Evolutionary conservation across 92 coral and sea anemone genomes (phyloP).

Genomic region (Epizoanthus fatuus): DNA sequence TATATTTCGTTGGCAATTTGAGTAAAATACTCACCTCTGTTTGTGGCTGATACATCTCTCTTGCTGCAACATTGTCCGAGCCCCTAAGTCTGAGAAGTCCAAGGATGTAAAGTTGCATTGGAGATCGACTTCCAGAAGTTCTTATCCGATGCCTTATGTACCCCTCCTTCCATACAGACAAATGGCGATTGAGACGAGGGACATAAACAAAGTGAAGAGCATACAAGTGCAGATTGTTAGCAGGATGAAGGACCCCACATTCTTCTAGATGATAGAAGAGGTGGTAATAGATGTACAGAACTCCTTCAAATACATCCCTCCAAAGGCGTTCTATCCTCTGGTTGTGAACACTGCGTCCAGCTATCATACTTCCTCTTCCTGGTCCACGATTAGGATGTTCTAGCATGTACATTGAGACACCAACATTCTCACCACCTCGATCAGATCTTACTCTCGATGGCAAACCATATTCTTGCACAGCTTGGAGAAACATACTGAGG

Average conservation of each 20-base stretch:
- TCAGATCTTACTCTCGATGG: conserved; percentile 64
- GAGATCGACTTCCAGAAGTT: conserved; percentile 46
- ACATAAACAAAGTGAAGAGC: conserved; percentile 50
- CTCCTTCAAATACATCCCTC: conserved; percentile 60
- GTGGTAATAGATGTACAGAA: conserved; percentile 56
- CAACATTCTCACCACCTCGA: conserved; percentile 51
- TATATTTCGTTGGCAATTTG: neutral
- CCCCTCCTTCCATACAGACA: conserved; percentile 39
- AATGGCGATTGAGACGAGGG: conserved; percentile 28
- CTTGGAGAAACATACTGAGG: conserved; percentile 31
- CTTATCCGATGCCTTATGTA: conserved; percentile 44
- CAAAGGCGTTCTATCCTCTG: conserved; percentile 50
- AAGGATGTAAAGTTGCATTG: conserved; percentile 48
- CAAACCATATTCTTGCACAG: conserved; percentile 59
- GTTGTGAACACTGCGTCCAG: conserved; percentile 56
- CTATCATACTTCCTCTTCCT: conserved; percentile 49
- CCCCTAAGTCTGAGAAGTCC: conserved; percentile 49
- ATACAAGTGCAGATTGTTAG: conserved; percentile 54
- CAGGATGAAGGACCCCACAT: conserved; percentile 56
- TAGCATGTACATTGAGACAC: conserved; percentile 37
- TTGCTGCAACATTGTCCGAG: conserved; percentile 12
- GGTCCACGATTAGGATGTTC: conserved; percentile 52
- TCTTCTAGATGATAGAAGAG: conserved; percentile 66
- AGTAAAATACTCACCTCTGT: neutral
- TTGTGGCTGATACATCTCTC: conserved; percentile 12